phyloP scores from a whole-genome alignment of 2,113 vertebrate species.

The Protobothrops flavoviridis region DNA sequence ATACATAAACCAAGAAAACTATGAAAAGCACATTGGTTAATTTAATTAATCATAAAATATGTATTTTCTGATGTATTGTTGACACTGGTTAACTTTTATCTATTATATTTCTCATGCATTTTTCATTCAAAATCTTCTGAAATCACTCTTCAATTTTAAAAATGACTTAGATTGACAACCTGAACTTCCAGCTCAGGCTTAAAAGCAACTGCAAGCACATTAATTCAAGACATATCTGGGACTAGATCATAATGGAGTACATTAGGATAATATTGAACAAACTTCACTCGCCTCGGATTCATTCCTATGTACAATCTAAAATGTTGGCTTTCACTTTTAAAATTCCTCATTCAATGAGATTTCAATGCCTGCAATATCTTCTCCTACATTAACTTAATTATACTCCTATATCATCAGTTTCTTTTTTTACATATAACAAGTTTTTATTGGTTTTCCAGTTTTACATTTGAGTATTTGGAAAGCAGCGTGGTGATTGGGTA shows the following conservation, averaged over 20 bases:
- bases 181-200: neutral
- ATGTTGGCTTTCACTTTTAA: neutral
- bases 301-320: neutral
- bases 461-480: no score
- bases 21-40: neutral
- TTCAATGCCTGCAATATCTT: neutral
- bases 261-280: neutral
- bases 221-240: neutral
- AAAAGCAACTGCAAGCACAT: neutral
- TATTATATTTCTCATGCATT: neutral
- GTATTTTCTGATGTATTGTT: neutral
- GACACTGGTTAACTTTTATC: neutral
- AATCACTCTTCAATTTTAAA: neutral
- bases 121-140: neutral
- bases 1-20: neutral
- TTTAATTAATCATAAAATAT: neutral
- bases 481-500: no score
- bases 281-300: neutral
- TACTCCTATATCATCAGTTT: neutral
- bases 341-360: neutral
- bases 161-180: neutral
- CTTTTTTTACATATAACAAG: neutral
- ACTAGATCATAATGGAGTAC: neutral
- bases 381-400: neutral
- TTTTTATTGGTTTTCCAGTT: no score